Evolutionary conservation across 2,888 invertebrate genomes (phyloP).

Genomic region (Deilephila elpenor): DNA sequence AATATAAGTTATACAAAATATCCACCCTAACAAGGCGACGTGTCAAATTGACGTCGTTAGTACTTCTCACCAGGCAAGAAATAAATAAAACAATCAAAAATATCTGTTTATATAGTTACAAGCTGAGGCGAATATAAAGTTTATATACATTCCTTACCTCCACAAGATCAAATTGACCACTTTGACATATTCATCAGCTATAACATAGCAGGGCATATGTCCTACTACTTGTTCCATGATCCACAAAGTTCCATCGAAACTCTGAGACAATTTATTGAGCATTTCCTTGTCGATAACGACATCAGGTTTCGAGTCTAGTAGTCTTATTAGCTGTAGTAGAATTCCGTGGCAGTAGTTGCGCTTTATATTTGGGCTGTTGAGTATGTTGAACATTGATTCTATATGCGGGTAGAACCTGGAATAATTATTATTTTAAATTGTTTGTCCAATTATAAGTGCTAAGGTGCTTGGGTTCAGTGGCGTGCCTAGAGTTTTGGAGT

Average conservation of each 20-base stretch:
- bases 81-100: background rate
- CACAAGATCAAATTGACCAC: conserved; percentile 60
- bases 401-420: conserved; percentile 33
- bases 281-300: conserved; percentile 39
- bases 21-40: background rate
- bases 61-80: no score
- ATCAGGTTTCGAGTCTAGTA: conserved; percentile 58
- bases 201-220: conserved; percentile 56
- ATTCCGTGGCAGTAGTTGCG: conserved; percentile 86
- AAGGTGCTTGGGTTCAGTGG: no score
- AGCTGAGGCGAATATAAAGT: background rate
- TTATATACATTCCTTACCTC: conserved; percentile 51
- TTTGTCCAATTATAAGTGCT: no score
- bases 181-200: conserved; percentile 65
- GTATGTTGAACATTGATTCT: conserved; percentile 30
- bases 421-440: background rate
- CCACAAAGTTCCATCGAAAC: conserved; percentile 45
- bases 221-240: conserved; percentile 48
- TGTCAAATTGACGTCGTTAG: no score
- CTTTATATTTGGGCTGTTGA: conserved; percentile 41
- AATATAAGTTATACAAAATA: background rate
- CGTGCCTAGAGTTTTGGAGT: no score
- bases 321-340: conserved; percentile 80
- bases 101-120: background rate
- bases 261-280: conserved; percentile 28